Evolutionary conservation across 2,113 vertebrate species (phyloP).

Genomic region (Syrmaticus mikado): DNA sequence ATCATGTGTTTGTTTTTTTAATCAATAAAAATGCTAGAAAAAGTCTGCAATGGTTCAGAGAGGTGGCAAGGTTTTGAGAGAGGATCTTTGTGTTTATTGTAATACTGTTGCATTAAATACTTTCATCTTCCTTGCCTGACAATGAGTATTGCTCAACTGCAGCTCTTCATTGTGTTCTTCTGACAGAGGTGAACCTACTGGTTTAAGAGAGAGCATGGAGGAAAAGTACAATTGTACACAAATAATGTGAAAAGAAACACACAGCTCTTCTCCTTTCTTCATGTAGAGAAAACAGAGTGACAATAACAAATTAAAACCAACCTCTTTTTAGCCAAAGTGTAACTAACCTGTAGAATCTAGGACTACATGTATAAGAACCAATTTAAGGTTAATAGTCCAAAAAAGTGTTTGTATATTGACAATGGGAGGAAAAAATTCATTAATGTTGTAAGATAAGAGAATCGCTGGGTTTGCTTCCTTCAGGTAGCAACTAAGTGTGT

Average conservation of each 20-base stretch:
- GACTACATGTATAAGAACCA: not conserved
- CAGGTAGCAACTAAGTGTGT: not conserved
- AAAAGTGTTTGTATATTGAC: not conserved
- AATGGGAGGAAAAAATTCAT: not conserved
- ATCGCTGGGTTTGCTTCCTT: not conserved
- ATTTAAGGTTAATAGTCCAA: not conserved
- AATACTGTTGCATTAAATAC: not conserved
- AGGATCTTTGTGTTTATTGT: not conserved
- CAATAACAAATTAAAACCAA: not conserved
- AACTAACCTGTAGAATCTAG: not conserved
- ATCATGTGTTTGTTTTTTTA: not conserved
- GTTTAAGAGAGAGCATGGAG: not conserved
- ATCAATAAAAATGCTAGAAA: not conserved
- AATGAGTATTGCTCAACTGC: not conserved
- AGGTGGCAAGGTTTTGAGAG: not conserved
- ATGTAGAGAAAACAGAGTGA: not conserved
- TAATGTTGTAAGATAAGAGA: not conserved
- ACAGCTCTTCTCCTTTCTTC: not conserved
- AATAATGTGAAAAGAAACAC: not conserved
- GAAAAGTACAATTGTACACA: not conserved
- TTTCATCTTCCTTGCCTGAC: not conserved
- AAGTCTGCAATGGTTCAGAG: not conserved
- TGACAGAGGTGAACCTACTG: not conserved
- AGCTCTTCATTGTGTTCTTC: not conserved
- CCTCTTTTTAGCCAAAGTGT: not conserved